These are phyloP conservation scores for Jordanella pulchra DNA, from an alignment of 2,797 vertebrate species.

Conservation along the genomic window DNA sequence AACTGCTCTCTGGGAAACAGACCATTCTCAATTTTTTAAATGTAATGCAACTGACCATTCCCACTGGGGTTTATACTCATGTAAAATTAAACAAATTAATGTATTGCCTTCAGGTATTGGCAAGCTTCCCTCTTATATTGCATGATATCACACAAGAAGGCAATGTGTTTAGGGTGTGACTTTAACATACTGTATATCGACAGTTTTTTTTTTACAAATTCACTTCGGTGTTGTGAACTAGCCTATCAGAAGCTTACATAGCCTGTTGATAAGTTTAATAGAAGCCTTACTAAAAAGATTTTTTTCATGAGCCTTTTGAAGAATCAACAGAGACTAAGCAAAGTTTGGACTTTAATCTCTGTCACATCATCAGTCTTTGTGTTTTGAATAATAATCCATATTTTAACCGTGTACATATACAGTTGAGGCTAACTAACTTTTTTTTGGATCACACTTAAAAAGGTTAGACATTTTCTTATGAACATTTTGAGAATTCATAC, in stretches of 20 bases:
- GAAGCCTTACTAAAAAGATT: too few relatives aligned
- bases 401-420: background rate
- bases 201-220: background rate
- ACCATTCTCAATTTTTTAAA: background rate
- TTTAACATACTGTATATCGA: background rate
- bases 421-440: background rate
- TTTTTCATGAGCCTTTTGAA: background rate
- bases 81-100: background rate
- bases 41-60: background rate
- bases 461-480: background rate
- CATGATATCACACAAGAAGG: background rate
- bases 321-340: background rate
- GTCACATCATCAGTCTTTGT: too few relatives aligned
- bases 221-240: background rate
- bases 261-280: too few relatives aligned
- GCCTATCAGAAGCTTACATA: background rate
- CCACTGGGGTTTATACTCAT: background rate
- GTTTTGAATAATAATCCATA: background rate
- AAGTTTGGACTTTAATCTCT: too few relatives aligned
- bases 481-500: constrained; percentile 61
- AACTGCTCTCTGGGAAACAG: background rate
- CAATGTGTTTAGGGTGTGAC: background rate
- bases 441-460: background rate
- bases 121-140: background rate
- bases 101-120: background rate